These are phyloP conservation scores for Drosophila meridiana DNA, from an alignment of 2,888 invertebrate genomes.

Conservation along the genomic window DNA sequence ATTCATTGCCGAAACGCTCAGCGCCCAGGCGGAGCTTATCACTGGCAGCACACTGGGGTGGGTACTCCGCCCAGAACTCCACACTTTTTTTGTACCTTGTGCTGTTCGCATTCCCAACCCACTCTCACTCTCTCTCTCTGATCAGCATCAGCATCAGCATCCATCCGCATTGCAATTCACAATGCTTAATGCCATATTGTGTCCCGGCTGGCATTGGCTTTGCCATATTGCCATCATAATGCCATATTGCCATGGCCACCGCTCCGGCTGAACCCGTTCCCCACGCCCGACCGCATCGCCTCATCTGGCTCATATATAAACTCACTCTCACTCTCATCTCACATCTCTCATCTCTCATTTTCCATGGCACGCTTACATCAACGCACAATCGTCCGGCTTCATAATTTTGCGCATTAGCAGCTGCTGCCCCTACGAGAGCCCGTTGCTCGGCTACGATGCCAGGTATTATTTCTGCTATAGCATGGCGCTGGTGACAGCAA, in stretches of 20 bases:
- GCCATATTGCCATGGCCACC: constrained; percentile 43
- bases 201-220: constrained; percentile 8
- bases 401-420: constrained; percentile 76
- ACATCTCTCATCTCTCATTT: constrained; percentile 57
- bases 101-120: constrained; percentile 5
- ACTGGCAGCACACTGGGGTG: constrained; percentile 94
- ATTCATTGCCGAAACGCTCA: constrained; percentile 93
- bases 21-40: constrained; percentile 94
- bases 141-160: constrained; percentile 11
- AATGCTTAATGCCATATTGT: constrained; percentile 27
- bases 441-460: constrained; percentile 84
- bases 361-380: constrained; percentile 60
- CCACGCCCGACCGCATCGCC: not conserved
- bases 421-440: constrained; percentile 84
- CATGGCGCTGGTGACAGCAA: constrained; percentile 7
- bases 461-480: constrained; percentile 77
- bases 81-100: not conserved
- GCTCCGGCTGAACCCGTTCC: not conserved
- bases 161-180: constrained; percentile 47
- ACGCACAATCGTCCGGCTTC: constrained; percentile 38
- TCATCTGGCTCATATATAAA: constrained; percentile 15
- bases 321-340: constrained; percentile 23
- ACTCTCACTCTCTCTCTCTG: not conserved
- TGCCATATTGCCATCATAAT: constrained; percentile 26
- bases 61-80: constrained; percentile 66